Evolutionary conservation across 1,140 invertebrate genomes (phyloP).

Genomic region (Bombus superbus): DNA sequence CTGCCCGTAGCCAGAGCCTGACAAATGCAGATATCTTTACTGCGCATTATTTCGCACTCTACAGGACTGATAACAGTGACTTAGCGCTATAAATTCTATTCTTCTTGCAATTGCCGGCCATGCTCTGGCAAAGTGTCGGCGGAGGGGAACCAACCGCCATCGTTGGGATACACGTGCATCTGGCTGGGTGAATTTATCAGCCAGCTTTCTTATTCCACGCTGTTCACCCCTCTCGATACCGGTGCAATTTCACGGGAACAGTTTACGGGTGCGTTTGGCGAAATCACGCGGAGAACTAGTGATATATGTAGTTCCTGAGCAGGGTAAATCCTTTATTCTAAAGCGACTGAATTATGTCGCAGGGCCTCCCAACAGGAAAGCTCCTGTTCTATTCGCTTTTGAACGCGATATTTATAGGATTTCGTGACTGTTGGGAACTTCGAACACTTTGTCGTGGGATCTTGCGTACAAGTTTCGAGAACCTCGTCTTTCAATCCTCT

Average conservation of each 20-base stretch:
- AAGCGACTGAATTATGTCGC: not conserved
- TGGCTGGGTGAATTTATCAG: slow-evolving; percentile 40
- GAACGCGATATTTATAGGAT: not conserved
- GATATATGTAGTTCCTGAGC: not conserved
- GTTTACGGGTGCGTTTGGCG: slow-evolving; percentile 1
- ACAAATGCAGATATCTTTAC: slow-evolving; percentile 56
- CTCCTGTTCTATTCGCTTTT: not conserved
- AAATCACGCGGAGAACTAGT: no score
- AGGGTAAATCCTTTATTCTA: not conserved
- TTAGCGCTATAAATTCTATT: slow-evolving; percentile 58
- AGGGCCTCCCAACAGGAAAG: not conserved
- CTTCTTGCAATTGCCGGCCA: slow-evolving; percentile 20
- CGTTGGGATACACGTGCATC: slow-evolving; percentile 12
- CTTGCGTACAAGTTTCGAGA: not conserved
- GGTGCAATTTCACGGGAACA: slow-evolving; percentile 16
- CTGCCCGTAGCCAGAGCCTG: slow-evolving; percentile 29
- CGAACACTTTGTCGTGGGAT: not conserved
- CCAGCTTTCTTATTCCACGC: slow-evolving; percentile 16
- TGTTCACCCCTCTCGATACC: slow-evolving; percentile 15
- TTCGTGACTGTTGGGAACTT: not conserved
- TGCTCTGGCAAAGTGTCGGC: not conserved
- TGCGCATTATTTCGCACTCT: slow-evolving; percentile 57
- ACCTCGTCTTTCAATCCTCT: no score
- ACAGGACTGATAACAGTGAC: slow-evolving; percentile 42
- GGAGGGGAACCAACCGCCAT: not conserved